A percentile compares a stretch with the other conserved stretches of the same genome.
Conservation (phyloP, 2,113 vertebrate species). For the Grus americana region DNA sequence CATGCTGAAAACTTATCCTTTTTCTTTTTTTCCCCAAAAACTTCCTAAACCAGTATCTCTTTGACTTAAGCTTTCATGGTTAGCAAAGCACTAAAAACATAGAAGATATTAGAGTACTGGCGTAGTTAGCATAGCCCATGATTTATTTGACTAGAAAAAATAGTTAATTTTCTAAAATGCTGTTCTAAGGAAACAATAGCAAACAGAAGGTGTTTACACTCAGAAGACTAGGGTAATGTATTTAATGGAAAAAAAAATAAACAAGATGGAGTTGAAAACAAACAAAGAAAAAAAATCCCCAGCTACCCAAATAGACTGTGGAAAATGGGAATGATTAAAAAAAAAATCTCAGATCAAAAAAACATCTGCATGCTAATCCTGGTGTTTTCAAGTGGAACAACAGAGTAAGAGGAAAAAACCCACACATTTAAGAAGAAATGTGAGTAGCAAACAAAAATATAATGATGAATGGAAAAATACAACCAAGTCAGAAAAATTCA, state of each 20-base stretch:
- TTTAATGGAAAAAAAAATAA: not conserved
- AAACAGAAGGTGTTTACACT: constrained; percentile 48
- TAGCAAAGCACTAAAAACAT: not conserved
- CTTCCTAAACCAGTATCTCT: not conserved
- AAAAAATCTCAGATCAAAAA: constrained; percentile 53
- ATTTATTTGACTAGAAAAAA: not conserved
- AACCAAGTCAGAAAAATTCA: constrained; percentile 49
- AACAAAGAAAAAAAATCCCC: constrained; percentile 1
- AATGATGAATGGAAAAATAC: constrained; percentile 33
- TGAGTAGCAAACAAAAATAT: constrained; percentile 56
- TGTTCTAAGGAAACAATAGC: not conserved
- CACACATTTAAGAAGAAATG: constrained; percentile 34
- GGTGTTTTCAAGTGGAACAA: constrained; percentile 64
- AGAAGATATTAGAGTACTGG: not conserved
- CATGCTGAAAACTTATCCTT: not conserved
- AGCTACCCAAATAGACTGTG: constrained; percentile 41
- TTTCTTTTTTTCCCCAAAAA: too few relatives aligned
- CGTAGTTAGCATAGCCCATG: not conserved
- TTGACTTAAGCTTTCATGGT: not conserved
- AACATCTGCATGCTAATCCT: constrained; percentile 66
- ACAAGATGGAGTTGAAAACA: constrained; percentile 5
- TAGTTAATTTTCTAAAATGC: constrained; percentile 2
- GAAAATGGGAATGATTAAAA: constrained; percentile 42
- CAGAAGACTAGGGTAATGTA: not conserved
- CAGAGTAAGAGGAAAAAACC: constrained; percentile 22